These are phyloP conservation scores for Actinopyga echinites DNA, from an alignment of 53 echinoderm and acorn worm species.

Conservation along the genomic window DNA sequence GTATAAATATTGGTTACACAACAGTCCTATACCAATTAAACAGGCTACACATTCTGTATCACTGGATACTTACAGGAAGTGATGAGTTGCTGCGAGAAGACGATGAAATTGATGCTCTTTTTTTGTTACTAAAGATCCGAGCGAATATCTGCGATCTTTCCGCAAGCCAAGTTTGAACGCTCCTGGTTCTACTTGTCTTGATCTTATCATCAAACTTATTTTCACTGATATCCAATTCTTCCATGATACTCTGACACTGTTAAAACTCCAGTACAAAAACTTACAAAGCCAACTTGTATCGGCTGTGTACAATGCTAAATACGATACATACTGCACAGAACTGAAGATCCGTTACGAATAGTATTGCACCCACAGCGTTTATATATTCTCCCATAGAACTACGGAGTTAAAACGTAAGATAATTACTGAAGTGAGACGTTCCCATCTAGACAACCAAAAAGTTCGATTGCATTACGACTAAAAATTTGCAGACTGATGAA, in stretches of 20 bases:
- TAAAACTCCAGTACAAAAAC: too few species aligned
- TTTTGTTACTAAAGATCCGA: not conserved
- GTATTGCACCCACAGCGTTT: too few species aligned
- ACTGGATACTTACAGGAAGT: constrained; percentile 3
- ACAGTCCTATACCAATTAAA: too few species aligned
- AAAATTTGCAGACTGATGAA: not conserved
- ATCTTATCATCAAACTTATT: not conserved
- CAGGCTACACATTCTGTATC: too few species aligned
- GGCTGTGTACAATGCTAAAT: too few species aligned
- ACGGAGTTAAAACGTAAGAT: too few species aligned
- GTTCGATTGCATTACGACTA: not conserved
- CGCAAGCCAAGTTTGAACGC: not conserved
- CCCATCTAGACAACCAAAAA: not conserved
- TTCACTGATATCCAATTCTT: constrained; percentile 2
- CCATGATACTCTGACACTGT: not conserved
- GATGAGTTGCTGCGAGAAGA: not conserved
- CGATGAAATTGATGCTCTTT: not conserved
- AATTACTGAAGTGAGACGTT: not conserved
- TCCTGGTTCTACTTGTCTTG: not conserved
- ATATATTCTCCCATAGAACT: too few species aligned
- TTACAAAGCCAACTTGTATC: too few species aligned
- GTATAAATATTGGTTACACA: too few species aligned
- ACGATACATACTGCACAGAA: too few species aligned
- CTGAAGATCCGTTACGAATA: too few species aligned
- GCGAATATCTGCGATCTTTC: constrained; percentile 7